A percentile compares a stretch with the other conserved stretches of the same genome.
Evolutionary conservation across 2,888 invertebrate genomes (phyloP).

Genomic region (Nomada ruficornis): DNA sequence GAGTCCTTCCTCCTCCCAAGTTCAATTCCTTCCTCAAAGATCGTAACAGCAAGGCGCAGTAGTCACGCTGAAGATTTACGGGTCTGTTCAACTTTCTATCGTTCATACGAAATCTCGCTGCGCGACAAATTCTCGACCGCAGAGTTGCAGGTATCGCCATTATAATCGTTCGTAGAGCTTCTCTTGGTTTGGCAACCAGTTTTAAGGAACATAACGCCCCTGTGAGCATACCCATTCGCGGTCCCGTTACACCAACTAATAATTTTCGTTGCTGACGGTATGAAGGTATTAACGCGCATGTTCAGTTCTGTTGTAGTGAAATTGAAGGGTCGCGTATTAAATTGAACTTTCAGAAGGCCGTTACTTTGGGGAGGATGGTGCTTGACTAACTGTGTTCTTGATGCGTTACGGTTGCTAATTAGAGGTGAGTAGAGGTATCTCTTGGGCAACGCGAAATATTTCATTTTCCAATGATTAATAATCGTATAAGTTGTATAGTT

Average conservation of each 20-base stretch:
- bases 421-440: not conserved
- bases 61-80: slow-evolving; percentile 54
- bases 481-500: too few relatives aligned
- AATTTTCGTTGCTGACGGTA: slow-evolving; percentile 23
- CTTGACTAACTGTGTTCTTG: not conserved
- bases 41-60: slow-evolving; percentile 46
- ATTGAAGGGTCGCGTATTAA: not conserved
- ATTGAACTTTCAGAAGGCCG: not conserved
- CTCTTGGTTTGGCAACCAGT: slow-evolving; percentile 45
- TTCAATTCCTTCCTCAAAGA: slow-evolving; percentile 59
- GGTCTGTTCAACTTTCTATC: slow-evolving; percentile 34
- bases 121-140: slow-evolving; percentile 76
- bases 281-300: not conserved
- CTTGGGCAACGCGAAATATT: not conserved
- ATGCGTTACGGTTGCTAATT: not conserved
- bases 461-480: not conserved
- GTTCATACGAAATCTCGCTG: slow-evolving; percentile 58
- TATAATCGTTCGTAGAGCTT: slow-evolving; percentile 63
- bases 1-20: slow-evolving; percentile 20
- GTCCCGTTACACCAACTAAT: slow-evolving; percentile 53
- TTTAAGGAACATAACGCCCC: slow-evolving; percentile 37
- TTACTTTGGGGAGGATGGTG: not conserved
- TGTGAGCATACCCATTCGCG: slow-evolving; percentile 28
- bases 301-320: not conserved
- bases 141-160: slow-evolving; percentile 74